Evolutionary conservation across 2,888 invertebrate genomes (phyloP).

Genomic region (Neoaliturus tenellus): DNA sequence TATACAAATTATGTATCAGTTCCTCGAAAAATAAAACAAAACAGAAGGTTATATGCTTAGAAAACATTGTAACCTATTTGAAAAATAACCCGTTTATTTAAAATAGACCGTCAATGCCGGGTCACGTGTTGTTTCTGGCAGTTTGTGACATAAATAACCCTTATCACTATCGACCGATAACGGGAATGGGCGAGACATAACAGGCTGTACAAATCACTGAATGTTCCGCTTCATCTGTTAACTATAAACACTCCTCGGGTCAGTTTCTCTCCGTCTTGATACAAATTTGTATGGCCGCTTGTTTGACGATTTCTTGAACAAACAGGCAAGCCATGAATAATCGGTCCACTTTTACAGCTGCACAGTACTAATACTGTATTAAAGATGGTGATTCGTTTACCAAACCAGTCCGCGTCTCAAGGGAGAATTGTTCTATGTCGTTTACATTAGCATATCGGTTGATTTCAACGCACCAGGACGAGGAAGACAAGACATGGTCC

Average conservation of each 20-base stretch:
- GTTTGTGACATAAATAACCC: background rate
- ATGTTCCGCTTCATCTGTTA: background rate
- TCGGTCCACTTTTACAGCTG: too few relatives aligned
- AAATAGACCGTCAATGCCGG: background rate
- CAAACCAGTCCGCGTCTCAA: too few relatives aligned
- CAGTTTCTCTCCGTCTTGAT: background rate
- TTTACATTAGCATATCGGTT: too few relatives aligned
- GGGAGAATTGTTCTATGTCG: too few relatives aligned
- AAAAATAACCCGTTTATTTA: background rate
- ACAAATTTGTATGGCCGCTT: background rate
- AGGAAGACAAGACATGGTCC: background rate
- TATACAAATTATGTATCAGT: too few relatives aligned
- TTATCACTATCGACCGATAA: background rate
- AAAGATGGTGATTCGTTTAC: too few relatives aligned
- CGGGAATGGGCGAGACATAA: slow-evolving; percentile 24
- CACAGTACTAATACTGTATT: too few relatives aligned
- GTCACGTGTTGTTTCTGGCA: background rate
- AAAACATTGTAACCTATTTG: too few relatives aligned
- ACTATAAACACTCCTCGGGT: background rate
- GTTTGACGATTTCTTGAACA: background rate
- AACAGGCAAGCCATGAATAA: too few relatives aligned
- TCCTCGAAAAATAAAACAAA: too few relatives aligned
- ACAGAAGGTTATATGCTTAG: too few relatives aligned
- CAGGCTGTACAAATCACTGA: background rate
- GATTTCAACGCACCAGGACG: too few relatives aligned